Conservation (phyloP, 2,113 vertebrate genomes). For the Sciurus niger region DNA sequence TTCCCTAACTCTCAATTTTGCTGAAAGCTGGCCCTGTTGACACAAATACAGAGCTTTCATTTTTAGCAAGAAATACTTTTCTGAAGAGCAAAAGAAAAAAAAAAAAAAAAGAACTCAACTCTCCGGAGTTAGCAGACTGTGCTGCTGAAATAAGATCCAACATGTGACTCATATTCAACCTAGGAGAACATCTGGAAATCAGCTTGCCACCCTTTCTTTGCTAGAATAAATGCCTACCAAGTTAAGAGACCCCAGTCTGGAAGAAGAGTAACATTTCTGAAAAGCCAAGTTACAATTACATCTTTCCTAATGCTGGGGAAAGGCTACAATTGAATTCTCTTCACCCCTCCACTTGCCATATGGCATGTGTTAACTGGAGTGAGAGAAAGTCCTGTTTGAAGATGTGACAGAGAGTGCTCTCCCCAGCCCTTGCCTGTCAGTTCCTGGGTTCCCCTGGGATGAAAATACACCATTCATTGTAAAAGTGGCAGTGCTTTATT, state of each 20-base stretch:
- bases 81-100: slow-evolving; percentile 50
- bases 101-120: not conserved
- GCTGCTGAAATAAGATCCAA: slow-evolving; percentile 51
- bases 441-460: slow-evolving; percentile 1
- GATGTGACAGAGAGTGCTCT: not conserved
- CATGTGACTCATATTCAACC: slow-evolving; percentile 20
- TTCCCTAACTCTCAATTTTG: slow-evolving; percentile 63
- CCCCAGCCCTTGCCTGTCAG: slow-evolving; percentile 30
- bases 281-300: not conserved
- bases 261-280: not conserved
- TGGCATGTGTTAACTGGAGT: slow-evolving; percentile 62
- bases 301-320: not conserved
- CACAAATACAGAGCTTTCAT: slow-evolving; percentile 51
- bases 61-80: slow-evolving; percentile 63
- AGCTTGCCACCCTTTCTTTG: slow-evolving; percentile 52
- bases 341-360: slow-evolving; percentile 15
- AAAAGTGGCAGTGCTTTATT: not conserved
- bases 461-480: not conserved
- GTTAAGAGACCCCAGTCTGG: not conserved
- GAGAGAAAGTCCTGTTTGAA: slow-evolving; percentile 61
- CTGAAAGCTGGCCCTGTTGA: slow-evolving; percentile 46
- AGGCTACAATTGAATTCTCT: not conserved
- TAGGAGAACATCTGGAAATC: slow-evolving; percentile 67
- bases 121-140: slow-evolving; percentile 38
- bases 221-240: slow-evolving; percentile 52